These are phyloP conservation scores for Dromococcyx pavoninus DNA, from an alignment of 2,797 vertebrate species.

Conservation along the genomic window DNA sequence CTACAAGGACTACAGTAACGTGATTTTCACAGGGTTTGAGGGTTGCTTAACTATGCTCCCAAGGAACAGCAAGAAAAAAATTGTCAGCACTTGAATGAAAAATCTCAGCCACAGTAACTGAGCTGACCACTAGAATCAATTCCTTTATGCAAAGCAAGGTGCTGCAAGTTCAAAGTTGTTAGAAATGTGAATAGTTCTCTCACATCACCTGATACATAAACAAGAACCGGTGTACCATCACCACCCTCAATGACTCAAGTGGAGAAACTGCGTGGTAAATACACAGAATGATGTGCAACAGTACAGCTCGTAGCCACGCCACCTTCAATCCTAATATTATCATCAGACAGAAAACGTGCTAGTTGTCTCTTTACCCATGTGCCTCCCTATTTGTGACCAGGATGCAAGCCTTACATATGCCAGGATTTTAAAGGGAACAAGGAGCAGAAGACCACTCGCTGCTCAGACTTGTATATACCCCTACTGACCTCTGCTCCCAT, in stretches of 20 bases:
- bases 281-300: not conserved
- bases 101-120: not conserved
- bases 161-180: not conserved
- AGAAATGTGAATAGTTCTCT: not conserved
- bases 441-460: not conserved
- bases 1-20: not conserved
- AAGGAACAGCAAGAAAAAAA: not conserved
- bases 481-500: not conserved
- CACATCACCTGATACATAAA: not conserved
- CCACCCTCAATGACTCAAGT: not conserved
- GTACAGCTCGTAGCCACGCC: not conserved
- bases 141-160: not conserved
- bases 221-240: not conserved
- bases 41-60: not conserved
- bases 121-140: not conserved
- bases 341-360: not conserved
- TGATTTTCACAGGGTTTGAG: not conserved
- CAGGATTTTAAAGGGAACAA: not conserved
- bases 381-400: not conserved
- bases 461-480: not conserved
- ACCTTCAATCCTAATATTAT: too few species aligned
- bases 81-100: not conserved
- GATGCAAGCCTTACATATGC: not conserved
- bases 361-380: not conserved
- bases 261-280: fast-evolving